phyloP scores from a whole-genome alignment of 1,140 invertebrate species.

The Leptinotarsa texana region DNA sequence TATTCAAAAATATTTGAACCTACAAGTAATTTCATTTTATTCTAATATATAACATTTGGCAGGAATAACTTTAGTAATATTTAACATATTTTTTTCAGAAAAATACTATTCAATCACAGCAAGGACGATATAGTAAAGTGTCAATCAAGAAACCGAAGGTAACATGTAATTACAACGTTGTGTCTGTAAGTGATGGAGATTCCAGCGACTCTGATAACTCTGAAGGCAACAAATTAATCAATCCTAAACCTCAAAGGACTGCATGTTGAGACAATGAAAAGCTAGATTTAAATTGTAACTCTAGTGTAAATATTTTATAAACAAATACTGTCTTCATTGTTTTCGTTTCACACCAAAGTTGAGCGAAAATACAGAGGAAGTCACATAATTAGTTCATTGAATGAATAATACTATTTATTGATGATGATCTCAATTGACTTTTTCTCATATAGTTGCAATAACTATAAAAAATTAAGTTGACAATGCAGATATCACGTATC shows the following conservation, averaged over 20 bases:
- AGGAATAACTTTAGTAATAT: neutral
- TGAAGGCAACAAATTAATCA: slow-evolving; percentile 49
- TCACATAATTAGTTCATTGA: neutral
- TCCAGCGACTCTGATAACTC: slow-evolving; percentile 53
- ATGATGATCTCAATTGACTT: no score
- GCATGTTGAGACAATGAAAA: slow-evolving; percentile 45
- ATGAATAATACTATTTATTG: no score
- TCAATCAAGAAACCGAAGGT: slow-evolving; percentile 56
- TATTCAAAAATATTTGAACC: no score
- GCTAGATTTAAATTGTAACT: slow-evolving; percentile 10
- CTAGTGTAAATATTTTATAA: slow-evolving; percentile 30
- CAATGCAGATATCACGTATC: no score
- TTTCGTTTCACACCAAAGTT: slow-evolving; percentile 11
- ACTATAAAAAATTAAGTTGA: no score
- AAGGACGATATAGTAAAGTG: slow-evolving; percentile 49
- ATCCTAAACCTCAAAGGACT: slow-evolving; percentile 49
- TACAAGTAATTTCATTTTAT: no score
- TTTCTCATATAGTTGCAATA: no score
- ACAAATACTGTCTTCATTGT: slow-evolving; percentile 48
- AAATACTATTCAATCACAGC: slow-evolving; percentile 48
- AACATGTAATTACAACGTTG: slow-evolving; percentile 56
- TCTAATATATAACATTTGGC: no score
- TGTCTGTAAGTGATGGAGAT: slow-evolving; percentile 53
- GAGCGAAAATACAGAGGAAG: neutral
- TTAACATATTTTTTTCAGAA: slow-evolving; percentile 42